phyloP scores from a whole-genome alignment of 2,888 invertebrate genomes.

The Leptinotarsa rubiginosa region DNA sequence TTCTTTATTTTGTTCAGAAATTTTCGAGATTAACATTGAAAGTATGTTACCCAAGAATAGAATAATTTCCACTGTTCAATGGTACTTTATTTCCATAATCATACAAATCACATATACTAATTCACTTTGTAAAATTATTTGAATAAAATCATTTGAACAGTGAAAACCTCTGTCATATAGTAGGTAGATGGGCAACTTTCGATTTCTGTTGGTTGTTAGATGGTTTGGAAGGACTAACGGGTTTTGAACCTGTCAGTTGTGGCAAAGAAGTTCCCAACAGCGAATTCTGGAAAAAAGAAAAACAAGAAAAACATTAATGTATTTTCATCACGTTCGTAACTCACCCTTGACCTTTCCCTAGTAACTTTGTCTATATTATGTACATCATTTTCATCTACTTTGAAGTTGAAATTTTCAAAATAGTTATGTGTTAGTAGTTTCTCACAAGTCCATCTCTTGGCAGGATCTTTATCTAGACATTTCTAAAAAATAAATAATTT shows the following conservation, averaged over 20 bases:
- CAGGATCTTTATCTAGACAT: conserved; percentile 96
- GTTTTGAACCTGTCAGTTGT: conserved; percentile 71
- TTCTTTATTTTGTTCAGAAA: too few species aligned
- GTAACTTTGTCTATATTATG: conserved; percentile 69
- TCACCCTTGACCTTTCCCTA: conserved; percentile 75
- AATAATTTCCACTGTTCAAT: conserved; percentile 1
- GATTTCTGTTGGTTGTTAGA: conserved; percentile 64
- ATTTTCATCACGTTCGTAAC: conserved; percentile 31
- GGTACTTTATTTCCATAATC: background rate
- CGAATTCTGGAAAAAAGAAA: conserved; percentile 63
- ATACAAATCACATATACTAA: background rate
- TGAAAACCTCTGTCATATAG: conserved; percentile 74
- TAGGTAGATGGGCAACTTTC: conserved; percentile 78
- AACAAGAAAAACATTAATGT: background rate
- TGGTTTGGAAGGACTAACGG: conserved; percentile 67
- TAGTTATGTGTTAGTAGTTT: conserved; percentile 90
- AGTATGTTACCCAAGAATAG: background rate
- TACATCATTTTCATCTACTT: conserved; percentile 78
- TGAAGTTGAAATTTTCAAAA: conserved; percentile 89
- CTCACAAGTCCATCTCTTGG: conserved; percentile 90
- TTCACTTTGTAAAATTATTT: conserved; percentile 26
- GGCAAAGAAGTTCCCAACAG: conserved; percentile 75
- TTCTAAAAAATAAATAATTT: conserved; percentile 71
- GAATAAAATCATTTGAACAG: conserved; percentile 55
- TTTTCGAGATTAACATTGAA: too few species aligned